phyloP scores from a whole-genome alignment of 2,797 vertebrate genomes.

The Manis pentadactyla region DNA sequence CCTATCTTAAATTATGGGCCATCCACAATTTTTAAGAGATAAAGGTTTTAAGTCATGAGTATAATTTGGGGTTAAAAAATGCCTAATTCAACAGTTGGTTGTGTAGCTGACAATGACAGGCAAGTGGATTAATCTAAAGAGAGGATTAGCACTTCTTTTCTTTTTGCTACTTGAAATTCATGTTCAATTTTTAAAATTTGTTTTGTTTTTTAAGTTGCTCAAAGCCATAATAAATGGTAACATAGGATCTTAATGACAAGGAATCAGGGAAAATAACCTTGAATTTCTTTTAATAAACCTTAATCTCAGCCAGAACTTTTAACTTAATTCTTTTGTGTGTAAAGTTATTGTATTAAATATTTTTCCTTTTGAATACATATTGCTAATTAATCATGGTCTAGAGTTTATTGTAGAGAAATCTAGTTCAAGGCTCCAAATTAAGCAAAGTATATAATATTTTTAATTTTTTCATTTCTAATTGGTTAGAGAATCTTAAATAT shows the following conservation, averaged over 20 bases:
- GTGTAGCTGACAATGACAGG: not conserved
- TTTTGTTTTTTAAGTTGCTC: not conserved
- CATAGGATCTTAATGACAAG: not conserved
- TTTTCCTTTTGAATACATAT: constrained; percentile 11
- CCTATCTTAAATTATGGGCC: not conserved
- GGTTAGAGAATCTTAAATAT: constrained; percentile 67
- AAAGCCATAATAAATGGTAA: not conserved
- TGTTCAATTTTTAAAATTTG: not conserved
- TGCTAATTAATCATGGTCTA: not conserved
- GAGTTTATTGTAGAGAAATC: not conserved
- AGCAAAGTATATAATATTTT: not conserved
- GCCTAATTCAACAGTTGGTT: not conserved
- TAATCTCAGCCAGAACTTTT: not conserved
- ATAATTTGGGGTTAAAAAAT: not conserved
- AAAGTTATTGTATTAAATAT: constrained; percentile 18
- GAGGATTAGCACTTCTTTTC: not conserved
- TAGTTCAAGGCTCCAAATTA: not conserved
- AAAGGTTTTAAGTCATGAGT: not conserved
- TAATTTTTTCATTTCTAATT: constrained; percentile 36
- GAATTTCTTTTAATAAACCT: constrained; percentile 34
- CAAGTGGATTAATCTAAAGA: not conserved
- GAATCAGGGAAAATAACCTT: constrained; percentile 3
- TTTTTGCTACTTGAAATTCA: not conserved
- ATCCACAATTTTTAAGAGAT: not conserved
- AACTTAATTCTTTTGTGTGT: not conserved